Evolutionary conservation across 2,113 vertebrate species (phyloP), one percentile per base, ranked within the genome.

Genomic region (Ceyx margarethae): DNA sequence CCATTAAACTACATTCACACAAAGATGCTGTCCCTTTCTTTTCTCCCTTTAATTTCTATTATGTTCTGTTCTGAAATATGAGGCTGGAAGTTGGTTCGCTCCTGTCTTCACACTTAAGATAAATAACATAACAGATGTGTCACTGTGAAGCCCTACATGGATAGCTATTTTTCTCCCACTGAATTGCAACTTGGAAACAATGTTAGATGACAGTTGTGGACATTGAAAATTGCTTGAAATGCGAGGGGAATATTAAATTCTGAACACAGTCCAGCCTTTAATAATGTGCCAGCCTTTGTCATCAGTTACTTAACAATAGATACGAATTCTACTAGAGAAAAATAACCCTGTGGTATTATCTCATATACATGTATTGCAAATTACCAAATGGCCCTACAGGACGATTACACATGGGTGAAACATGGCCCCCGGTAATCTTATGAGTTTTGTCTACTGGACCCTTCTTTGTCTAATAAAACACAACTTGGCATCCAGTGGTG

Each of bases 121-220:
- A 91, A 89, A 95, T 91, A 89, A 85, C 62, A 25, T 23, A 91
- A 72, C 91, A 92, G 89, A 92, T 74, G 89, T 85, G 91, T 92
- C 67, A 56, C 89, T 79, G 46, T 40, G 58, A 82, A 91, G 46
- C 79, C 68, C 89, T 93, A 53, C 89, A 60, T 85, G 84, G 94
- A 71, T 51, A 31, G 81, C 75, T 96, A 71, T 89, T 95, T 96
- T 94, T 96, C 87, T 92, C 92, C 94, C 78, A 91, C 91, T 77
- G 89, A 95, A 94, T 56, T 87, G 89, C 42, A 16, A 65, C 91
- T 82, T 77, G 72, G 89, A 96, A 94, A 96, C 89, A 95, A 90
- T 95, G 89, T 91, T 91, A 85, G 92, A 91, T 93, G 92, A 93
- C 87, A 94, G 71, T 92, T 95, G 92, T 67, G 89, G 91, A 94